phyloP scores from a whole-genome alignment of 2,113 vertebrate genomes.

The Pungitius pungitius region DNA sequence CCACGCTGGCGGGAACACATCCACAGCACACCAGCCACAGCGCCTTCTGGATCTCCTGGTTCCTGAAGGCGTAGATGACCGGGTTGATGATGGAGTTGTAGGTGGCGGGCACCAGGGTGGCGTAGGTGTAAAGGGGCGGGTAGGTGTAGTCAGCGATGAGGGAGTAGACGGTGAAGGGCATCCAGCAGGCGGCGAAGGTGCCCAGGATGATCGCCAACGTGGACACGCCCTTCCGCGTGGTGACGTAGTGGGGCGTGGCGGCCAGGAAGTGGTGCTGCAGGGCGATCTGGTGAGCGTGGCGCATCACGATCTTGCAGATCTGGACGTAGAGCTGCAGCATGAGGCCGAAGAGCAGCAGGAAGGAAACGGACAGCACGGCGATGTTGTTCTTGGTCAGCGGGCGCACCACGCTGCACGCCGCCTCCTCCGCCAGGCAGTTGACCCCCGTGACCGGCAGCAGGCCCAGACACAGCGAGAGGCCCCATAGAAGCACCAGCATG shows the following conservation, averaged over 20 bases:
- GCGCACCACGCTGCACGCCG: conserved; percentile 94
- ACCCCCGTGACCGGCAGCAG: conserved; percentile 94
- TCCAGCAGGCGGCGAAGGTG: conserved; percentile 98
- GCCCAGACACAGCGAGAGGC: conserved; percentile 91
- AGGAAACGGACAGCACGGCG: conserved; percentile 92
- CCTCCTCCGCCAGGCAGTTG: conserved; percentile 95
- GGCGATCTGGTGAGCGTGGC: conserved; percentile 97
- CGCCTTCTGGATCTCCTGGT: conserved; percentile 99
- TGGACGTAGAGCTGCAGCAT: conserved; percentile 99
- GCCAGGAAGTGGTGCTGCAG: conserved; percentile 98
- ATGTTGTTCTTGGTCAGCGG: conserved; percentile 98
- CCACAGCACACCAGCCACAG: conserved; percentile 96
- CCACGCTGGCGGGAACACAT: conserved; percentile 88
- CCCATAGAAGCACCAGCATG: conserved; percentile 96
- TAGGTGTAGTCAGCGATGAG: conserved; percentile 97
- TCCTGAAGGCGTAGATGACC: conserved; percentile 97
- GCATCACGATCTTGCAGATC: conserved; percentile 98
- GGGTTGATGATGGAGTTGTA: conserved; percentile 99
- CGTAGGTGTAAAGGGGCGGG: conserved; percentile 97
- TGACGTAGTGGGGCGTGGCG: conserved; percentile 98
- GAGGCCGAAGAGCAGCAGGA: conserved; percentile 96
- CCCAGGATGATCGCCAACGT: conserved; percentile 98
- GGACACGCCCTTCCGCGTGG: conserved; percentile 96
- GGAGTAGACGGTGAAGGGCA: conserved; percentile 98
- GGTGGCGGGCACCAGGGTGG: conserved; percentile 96